Evolutionary conservation across 2,113 vertebrate genomes (phyloP).

Genomic region (Tenrec ecaudatus): DNA sequence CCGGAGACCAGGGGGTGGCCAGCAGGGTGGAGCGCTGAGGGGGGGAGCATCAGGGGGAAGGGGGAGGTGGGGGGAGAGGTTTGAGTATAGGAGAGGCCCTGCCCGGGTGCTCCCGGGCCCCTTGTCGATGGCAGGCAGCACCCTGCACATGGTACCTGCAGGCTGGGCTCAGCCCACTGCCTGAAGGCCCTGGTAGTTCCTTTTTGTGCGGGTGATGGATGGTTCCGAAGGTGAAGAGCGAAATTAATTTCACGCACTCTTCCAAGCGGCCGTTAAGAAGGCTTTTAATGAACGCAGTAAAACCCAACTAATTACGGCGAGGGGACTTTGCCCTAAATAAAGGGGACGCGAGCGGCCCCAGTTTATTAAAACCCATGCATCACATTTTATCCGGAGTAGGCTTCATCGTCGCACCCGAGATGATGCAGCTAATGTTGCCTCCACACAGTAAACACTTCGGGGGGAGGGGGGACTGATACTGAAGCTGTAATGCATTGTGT

Average conservation of each 20-base stretch:
- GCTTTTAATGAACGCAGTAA: constrained; percentile 91
- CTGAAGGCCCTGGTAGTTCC: background rate
- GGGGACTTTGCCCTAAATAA: constrained; percentile 95
- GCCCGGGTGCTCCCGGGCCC: too few species aligned
- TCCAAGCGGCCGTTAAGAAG: constrained; percentile 87
- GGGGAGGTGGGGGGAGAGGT: background rate
- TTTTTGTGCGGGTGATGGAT: constrained; percentile 85
- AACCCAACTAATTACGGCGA: constrained; percentile 89
- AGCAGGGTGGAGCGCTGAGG: background rate
- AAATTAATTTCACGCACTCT: constrained; percentile 88
- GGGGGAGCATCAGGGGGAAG: rapidly evolving
- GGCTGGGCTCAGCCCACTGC: too few species aligned
- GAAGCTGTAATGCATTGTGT: constrained; percentile 87
- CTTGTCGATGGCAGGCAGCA: too few species aligned
- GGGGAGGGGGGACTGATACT: constrained; percentile 85
- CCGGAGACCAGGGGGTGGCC: background rate
- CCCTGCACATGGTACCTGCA: too few species aligned
- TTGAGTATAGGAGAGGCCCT: background rate
- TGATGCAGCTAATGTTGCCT: constrained; percentile 91
- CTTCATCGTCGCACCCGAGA: constrained; percentile 86
- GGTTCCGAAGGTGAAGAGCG: constrained; percentile 76
- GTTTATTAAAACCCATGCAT: constrained; percentile 93
- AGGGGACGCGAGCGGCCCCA: constrained; percentile 90
- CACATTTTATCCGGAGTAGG: constrained; percentile 85
- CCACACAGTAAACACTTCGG: constrained; percentile 87